Evolutionary conservation across 2,113 vertebrate genomes (phyloP), one percentile per base, ranked within the genome.

Genomic region (Asarcornis scutulata): DNA sequence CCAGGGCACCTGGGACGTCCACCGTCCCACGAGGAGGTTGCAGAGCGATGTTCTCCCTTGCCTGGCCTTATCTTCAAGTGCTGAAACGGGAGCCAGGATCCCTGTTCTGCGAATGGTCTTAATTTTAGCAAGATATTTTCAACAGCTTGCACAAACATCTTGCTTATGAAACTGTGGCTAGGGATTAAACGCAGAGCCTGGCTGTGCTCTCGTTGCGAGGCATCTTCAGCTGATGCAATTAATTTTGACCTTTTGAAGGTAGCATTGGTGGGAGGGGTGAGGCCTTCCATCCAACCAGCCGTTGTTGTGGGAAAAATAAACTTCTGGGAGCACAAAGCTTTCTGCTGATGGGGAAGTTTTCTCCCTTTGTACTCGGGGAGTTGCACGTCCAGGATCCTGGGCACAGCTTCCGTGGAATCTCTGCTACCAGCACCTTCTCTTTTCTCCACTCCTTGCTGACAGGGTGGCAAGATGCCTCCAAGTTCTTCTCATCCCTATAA

Each of bases 301-400:
- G 86, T 4, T n/a, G 13, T 1, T 5, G 32, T 3, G 77, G 66
- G 27, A 46, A 34, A 56, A 46, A 6, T 1, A 3, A 18, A 16
- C 34, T 38, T 36, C 8, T 14, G 31, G 89, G 52, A 85, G 34
- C 46, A 5, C 3, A 4, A 60, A 27, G 31, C 34, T 71, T 62
- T 50, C 82, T 7, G 52, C 12, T 63, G 73, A 36, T 42, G 83
- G 90, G 78, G 22, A 71, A 56, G n/a, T 14, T 1, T 21, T 48
- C 50, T 53, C 38, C 31, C 27, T 36, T 23, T 55, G 50, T 13
- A 7, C 25, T 68, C 2, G 5, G 13, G 3, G 58, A 25, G 40
- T 1, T 1, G 48, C 42, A 0, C 3, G 29, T 8, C 71, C 64
- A 14, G 34, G 76, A 32, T n/a, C 11, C 2, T 0, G 9, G 3